Percentiles rank a stretch among this genome's conserved stretches.
phyloP scores from a whole-genome alignment of 2,888 invertebrate species.

The Leptodirus hochenwartii region DNA sequence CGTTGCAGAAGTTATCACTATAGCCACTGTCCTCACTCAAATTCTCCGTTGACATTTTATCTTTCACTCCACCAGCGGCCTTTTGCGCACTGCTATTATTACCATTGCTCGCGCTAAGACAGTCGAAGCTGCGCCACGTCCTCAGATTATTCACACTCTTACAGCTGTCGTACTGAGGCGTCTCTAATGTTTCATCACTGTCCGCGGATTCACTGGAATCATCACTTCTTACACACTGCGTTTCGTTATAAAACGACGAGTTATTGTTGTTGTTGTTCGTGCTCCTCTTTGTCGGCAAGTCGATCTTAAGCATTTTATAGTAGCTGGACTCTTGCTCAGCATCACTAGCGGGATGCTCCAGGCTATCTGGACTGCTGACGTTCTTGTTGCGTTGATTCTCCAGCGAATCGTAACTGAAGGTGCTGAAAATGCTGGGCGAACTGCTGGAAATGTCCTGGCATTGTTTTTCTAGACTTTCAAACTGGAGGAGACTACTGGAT shows the following conservation, averaged over 20 bases:
- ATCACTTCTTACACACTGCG: constrained; percentile 1
- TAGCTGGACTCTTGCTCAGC: constrained; percentile 21
- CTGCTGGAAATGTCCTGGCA: constrained; percentile 32
- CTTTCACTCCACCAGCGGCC: constrained; percentile 8
- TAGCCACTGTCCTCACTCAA: constrained; percentile 67
- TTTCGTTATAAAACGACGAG: constrained; percentile 19
- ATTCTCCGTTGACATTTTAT: constrained; percentile 53
- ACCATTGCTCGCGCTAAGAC: constrained; percentile 15
- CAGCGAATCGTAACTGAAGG: constrained; percentile 33
- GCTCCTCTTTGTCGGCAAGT: constrained; percentile 15
- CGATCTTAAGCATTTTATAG: constrained; percentile 21
- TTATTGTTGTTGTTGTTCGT: constrained; percentile 11
- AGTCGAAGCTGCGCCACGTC: constrained; percentile 28
- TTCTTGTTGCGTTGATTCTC: constrained; percentile 25
- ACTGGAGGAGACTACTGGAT: constrained; percentile 67
- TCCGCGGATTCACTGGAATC: constrained; percentile 24
- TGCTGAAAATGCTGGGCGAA: constrained; percentile 30
- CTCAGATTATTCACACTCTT: constrained; percentile 25
- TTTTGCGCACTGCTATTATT: constrained; percentile 9
- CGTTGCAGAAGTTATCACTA: constrained; percentile 33
- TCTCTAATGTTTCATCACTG: constrained; percentile 21
- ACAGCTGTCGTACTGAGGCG: constrained; percentile 20
- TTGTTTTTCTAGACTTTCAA: constrained; percentile 64
- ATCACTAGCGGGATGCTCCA: constrained; percentile 25
- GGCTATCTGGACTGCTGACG: constrained; percentile 31